Percentiles rank a stretch among this genome's conserved stretches.
These are phyloP conservation scores for Origma solitaria DNA, from an alignment of 2,113 vertebrate species.

Conservation along the genomic window DNA sequence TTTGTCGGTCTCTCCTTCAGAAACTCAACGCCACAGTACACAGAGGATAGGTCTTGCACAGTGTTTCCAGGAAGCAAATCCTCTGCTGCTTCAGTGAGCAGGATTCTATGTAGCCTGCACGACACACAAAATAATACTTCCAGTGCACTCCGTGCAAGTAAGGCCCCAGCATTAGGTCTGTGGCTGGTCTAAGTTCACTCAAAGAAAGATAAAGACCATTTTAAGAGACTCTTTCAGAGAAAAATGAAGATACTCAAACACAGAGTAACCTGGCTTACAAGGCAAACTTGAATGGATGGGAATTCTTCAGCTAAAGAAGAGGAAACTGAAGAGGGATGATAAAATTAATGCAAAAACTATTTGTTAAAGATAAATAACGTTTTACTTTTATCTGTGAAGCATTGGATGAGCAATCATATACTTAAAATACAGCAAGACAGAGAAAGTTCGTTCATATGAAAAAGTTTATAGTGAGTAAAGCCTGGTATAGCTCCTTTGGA, in stretches of 20 bases:
- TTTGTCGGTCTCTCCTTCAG: neutral
- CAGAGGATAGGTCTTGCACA: neutral
- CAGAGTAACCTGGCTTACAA: neutral
- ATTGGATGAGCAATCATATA: neutral
- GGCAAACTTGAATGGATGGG: neutral
- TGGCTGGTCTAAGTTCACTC: neutral
- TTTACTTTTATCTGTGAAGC: neutral
- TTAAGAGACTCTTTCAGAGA: neutral
- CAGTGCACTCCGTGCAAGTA: neutral
- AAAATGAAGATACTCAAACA: neutral
- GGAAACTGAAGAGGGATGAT: neutral
- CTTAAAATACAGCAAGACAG: neutral
- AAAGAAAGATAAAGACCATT: neutral
- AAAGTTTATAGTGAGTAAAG: neutral
- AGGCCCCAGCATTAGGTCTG: neutral
- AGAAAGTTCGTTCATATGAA: neutral
- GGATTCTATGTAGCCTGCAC: neutral
- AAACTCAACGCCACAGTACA: neutral
- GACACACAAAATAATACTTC: neutral
- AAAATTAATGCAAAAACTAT: neutral
- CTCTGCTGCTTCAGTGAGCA: neutral
- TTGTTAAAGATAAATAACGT: neutral
- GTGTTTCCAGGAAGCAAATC: neutral
- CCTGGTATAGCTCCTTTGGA: neutral
- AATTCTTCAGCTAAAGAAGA: neutral